Percentiles rank a stretch among this genome's conserved stretches.
Conservation (phyloP, 2,113 vertebrate genomes). For the Polypterus senegalus region DNA sequence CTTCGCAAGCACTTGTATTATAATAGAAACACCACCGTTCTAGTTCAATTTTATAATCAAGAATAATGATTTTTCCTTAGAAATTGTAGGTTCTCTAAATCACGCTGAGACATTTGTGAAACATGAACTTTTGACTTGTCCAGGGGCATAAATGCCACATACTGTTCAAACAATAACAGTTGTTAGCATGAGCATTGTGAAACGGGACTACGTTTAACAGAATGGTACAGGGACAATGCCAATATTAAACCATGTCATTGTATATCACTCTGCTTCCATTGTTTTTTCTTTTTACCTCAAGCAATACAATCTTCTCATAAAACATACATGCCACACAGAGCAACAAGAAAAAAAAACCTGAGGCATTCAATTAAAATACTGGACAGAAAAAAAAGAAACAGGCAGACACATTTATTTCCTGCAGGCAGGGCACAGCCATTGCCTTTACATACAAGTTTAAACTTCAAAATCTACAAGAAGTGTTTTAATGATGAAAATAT, state of each 20-base stretch:
- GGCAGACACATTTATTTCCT: neutral
- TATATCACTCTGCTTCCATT: neutral
- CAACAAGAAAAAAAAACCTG: neutral
- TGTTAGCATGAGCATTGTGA: neutral
- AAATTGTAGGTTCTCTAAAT: too few species aligned
- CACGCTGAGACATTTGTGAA: too few species aligned
- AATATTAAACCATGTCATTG: neutral
- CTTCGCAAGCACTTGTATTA: too few species aligned
- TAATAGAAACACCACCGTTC: too few species aligned
- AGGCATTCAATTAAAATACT: conserved; percentile 1
- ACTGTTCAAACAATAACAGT: neutral
- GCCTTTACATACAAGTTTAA: neutral
- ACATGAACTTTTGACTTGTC: too few species aligned
- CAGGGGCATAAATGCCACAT: too few species aligned
- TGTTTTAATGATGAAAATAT: neutral
- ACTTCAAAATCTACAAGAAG: neutral
- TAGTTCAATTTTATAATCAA: too few species aligned
- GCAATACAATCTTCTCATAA: neutral
- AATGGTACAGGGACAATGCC: neutral
- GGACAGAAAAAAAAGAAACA: neutral
- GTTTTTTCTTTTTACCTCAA: neutral
- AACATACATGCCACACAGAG: neutral
- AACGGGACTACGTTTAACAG: neutral
- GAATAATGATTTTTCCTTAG: too few species aligned
- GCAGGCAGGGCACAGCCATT: neutral